Evolutionary conservation across 2,888 invertebrate genomes (phyloP).

Genomic region (Microctonus brassicae): DNA sequence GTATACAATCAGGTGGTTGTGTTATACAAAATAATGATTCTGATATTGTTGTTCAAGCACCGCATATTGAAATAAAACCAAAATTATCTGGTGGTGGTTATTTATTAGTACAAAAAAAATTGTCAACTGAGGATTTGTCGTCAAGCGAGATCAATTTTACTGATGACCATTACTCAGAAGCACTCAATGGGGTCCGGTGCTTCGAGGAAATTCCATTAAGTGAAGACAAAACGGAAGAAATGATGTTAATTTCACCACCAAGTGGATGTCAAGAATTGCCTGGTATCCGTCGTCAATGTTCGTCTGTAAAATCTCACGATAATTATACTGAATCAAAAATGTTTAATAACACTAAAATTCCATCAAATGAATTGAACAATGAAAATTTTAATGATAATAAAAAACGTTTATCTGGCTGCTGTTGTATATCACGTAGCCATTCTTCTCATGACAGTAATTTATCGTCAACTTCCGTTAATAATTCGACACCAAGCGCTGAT

Average conservation of each 20-base stretch:
- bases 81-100: conserved; percentile 54
- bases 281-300: conserved; percentile 48
- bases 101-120: conserved; percentile 50
- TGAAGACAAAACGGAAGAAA: conserved; percentile 24
- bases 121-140: conserved; percentile 40
- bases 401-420: conserved; percentile 35
- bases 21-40: conserved; percentile 53
- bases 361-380: not conserved
- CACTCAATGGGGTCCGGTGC: not conserved
- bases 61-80: conserved; percentile 57
- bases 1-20: conserved; percentile 51
- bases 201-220: conserved; percentile 11
- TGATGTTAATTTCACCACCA: conserved; percentile 48
- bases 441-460: conserved; percentile 16
- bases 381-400: not conserved
- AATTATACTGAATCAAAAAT: not conserved
- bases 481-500: conserved; percentile 2
- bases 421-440: conserved; percentile 25
- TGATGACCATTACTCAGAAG: conserved; percentile 2
- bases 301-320: not conserved
- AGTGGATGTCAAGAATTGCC: conserved; percentile 64
- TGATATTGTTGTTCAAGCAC: conserved; percentile 49
- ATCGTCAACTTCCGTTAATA: conserved; percentile 9
- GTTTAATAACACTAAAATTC: not conserved
- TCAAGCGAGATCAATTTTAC: conserved; percentile 21